phyloP scores from a whole-genome alignment of 2,113 vertebrate species.

The Neolamprologus kungweensis region DNA sequence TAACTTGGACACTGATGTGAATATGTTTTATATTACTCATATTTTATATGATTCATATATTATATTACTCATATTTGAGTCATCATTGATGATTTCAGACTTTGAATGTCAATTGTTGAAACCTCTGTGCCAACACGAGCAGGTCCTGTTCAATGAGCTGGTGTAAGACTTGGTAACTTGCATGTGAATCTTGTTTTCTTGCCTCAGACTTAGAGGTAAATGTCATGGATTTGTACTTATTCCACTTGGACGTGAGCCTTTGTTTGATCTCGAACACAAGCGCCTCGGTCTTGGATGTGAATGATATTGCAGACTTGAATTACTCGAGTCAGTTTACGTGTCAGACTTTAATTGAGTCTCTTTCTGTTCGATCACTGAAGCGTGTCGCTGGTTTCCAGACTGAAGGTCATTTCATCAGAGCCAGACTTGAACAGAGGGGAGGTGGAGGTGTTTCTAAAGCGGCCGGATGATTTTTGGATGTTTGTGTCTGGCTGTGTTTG shows the following conservation, averaged over 20 bases:
- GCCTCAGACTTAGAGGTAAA: not conserved
- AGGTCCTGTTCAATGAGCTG: not conserved
- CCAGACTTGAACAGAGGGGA: not conserved
- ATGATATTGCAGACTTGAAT: not conserved
- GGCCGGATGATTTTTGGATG: not conserved
- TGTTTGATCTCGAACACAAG: not conserved
- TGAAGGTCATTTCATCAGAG: not conserved
- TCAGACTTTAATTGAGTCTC: not conserved
- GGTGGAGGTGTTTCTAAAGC: not conserved
- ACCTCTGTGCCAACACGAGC: not conserved
- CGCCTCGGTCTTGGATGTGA: not conserved
- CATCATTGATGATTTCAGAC: not conserved
- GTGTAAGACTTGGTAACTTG: not conserved
- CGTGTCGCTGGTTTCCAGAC: not conserved
- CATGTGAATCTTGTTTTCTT: not conserved
- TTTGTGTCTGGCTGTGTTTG: not conserved
- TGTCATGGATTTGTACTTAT: not conserved
- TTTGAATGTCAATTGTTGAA: rapidly evolving
- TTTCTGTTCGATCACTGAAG: not conserved
- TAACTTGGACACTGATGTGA: rapidly evolving
- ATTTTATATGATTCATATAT: too few species aligned
- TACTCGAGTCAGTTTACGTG: not conserved
- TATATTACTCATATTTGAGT: too few species aligned
- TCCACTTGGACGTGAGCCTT: not conserved
- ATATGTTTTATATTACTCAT: too few species aligned